Evolutionary conservation across 2,888 invertebrate genomes (phyloP), one percentile per base, ranked within the genome.

Genomic region (Acleris laterana): DNA sequence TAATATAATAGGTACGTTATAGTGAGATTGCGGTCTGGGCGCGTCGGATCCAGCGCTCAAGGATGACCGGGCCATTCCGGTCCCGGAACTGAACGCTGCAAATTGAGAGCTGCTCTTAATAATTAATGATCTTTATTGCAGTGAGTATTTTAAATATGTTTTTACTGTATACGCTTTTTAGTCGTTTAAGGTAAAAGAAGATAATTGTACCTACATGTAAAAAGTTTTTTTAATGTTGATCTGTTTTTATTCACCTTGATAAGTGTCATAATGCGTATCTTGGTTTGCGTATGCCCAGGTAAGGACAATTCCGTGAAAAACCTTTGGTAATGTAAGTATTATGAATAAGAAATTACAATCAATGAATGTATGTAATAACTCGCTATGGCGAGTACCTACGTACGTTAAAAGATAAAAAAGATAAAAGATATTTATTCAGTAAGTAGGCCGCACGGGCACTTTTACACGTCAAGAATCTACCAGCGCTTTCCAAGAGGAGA

Each of bases 11-110:
- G 46, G 51, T 58, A 44, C 42, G 53, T 55, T 56, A 44, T 58
- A 53, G 48, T 53, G 38, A 66, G 61, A 66, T 66, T 61, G 66
- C 61, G 66, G 66, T 66, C 66, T 66, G 66, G 66, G 66, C 66
- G 66, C 66, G 65, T 66, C 65, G 62, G 61, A 66, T 62, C 38
- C 61, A 51, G 56, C 63, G 53, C 66, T 66, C 66, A 66, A 66
- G 66, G 66, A 66, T 62, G 66, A 66, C 66, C 62, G 66, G 66
- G 60, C 66, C 66, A 62, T 66, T 66, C 61, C 62, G 57, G 66
- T 62, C 66, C 66, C 66, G 66, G 66, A 66, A 66, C 62, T 46
- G 60, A 50, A 17, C 57, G 16, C 55, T 42, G 48, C 61, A 61
- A 58, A 63, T 56, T 49, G 48, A 59, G 51, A 55, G 51, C 62